These are phyloP conservation scores for Saimiri boliviensis DNA, from an alignment of 2,113 vertebrate species.

Conservation along the genomic window DNA sequence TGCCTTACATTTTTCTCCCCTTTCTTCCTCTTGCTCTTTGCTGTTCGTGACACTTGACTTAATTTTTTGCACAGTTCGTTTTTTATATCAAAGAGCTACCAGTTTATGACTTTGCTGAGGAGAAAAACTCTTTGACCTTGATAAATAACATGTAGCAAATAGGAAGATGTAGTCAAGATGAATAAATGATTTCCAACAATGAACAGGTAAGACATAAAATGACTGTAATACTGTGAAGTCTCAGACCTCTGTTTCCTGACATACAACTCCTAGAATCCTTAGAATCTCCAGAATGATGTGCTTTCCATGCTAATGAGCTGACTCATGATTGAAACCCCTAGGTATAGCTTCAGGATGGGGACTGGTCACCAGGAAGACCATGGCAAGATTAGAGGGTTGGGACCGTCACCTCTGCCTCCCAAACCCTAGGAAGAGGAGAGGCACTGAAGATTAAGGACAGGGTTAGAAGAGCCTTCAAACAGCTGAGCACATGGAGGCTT, in stretches of 20 bases:
- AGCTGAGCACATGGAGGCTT: not conserved
- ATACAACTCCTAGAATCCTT: not conserved
- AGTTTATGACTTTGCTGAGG: not conserved
- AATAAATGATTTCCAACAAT: conserved; percentile 5
- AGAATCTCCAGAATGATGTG: not conserved
- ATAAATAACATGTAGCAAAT: conserved; percentile 46
- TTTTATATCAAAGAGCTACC: not conserved
- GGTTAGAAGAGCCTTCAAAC: not conserved
- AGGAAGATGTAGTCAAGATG: not conserved
- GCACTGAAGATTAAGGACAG: too few relatives aligned
- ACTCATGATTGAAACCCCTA: not conserved
- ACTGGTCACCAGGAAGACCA: not conserved
- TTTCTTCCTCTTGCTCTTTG: conserved; percentile 28
- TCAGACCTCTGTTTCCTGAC: not conserved
- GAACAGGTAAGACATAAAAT: not conserved
- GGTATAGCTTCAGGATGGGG: not conserved
- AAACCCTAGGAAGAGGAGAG: too few relatives aligned
- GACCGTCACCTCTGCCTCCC: not conserved
- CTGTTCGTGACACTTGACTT: conserved; percentile 26
- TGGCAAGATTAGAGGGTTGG: not conserved
- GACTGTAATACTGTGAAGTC: not conserved
- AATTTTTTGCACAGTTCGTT: conserved; percentile 31
- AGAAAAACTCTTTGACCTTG: conserved; percentile 19
- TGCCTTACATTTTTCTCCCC: not conserved
- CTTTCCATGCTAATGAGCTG: not conserved